Base-by-base conservation (phyloP, 1,140 invertebrate species). In the Eumaeus atala region DNA sequence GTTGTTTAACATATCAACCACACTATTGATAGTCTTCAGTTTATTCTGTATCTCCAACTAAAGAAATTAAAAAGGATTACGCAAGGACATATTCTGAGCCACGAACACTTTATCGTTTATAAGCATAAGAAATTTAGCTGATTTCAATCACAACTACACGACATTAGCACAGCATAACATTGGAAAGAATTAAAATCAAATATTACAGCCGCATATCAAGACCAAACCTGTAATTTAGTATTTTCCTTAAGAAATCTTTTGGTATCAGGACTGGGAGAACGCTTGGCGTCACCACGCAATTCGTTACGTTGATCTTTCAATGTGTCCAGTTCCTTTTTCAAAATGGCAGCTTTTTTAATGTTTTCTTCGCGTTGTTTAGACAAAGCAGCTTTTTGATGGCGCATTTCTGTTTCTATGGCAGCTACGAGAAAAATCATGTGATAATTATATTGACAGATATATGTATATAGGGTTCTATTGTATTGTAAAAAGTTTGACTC, bases 1-100 rank as follows among this genome's bases (percentile, higher is more conserved):
- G 18, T 91, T 91, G 34, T 93, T 93, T 48, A 95, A 82, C 92
- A 95, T 95, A 64, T 95, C 93, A 63, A 95, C 94, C 0, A 95
- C 93, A 78, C 94, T 95, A 78, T 92, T 91, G 64, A 95, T 94
- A 0, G 93, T 93, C 78, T 93, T 94, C 80, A 95, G 84, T 88
- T 95, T 95, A 66, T 91, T 93, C 81, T 94, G 92, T 57, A 95
- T 94, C 89, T 95, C 93, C 74, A 91, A 89, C 94, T 95, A 88
- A 62, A 70, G 67, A 78, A 70, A 66, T 64, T 51, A 65, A 70
- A 61, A 58, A 58, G 64, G 38, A 51, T 53, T 44, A 58, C 64
- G 64, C 58, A 54, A 51, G 56, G 47, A 59, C 57, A 44, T 51
- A 49, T 17, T 50, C 36, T 33, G 37, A 8, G 11, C 16, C 49